phyloP scores from a whole-genome alignment of 2,797 vertebrate genomes.

The Sebastes kiyomatsui region DNA sequence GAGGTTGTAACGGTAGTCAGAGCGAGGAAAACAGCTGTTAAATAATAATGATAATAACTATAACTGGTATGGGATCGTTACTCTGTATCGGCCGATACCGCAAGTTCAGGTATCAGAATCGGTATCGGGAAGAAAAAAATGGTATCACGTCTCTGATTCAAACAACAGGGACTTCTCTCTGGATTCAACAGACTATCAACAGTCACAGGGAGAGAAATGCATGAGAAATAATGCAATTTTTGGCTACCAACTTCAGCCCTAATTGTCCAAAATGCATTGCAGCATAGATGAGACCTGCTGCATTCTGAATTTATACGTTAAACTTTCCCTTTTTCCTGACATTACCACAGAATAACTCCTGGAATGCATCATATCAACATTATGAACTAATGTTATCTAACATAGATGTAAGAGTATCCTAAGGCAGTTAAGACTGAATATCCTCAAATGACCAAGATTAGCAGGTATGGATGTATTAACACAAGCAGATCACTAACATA shows the following conservation, averaged over 20 bases:
- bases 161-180: too few species aligned
- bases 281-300: background rate
- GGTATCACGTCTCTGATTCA: too few species aligned
- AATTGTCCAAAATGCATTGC: background rate
- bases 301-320: background rate
- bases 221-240: background rate
- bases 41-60: too few species aligned
- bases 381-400: too few species aligned
- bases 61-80: too few species aligned
- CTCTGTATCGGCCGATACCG: too few species aligned
- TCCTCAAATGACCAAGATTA: background rate
- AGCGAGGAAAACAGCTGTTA: too few species aligned
- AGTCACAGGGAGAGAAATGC: background rate
- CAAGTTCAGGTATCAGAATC: too few species aligned
- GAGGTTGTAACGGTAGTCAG: too few species aligned
- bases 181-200: background rate
- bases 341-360: background rate
- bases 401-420: background rate
- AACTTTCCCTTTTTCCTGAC: background rate
- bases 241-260: fast-evolving
- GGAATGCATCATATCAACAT: background rate
- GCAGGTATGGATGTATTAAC: background rate
- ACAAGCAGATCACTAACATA: background rate
- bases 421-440: background rate
- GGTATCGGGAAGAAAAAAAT: too few species aligned